Conservation (phyloP, 2,888 invertebrate species). For the Chrysomela aeneicollis region DNA sequence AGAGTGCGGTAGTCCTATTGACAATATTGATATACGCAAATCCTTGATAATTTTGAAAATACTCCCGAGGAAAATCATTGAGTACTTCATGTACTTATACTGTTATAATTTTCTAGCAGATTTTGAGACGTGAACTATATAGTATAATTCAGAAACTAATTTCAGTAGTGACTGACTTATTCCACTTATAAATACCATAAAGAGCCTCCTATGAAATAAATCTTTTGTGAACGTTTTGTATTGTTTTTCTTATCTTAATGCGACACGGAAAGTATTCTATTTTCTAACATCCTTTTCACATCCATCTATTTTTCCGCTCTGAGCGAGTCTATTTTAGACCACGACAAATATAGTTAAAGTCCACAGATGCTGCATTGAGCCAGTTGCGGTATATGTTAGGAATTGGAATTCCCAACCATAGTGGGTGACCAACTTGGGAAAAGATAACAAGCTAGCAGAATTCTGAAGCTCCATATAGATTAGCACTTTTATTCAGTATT, state of each 20-base stretch:
- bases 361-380: constrained; percentile 40
- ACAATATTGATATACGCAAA: too few species aligned
- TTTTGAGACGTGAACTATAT: too few species aligned
- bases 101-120: too few species aligned
- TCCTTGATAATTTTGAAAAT: too few species aligned
- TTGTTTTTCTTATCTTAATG: neutral
- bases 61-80: too few species aligned
- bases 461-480: too few species aligned
- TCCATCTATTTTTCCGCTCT: constrained; percentile 42
- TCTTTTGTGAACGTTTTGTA: neutral
- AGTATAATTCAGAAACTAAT: neutral
- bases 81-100: too few species aligned
- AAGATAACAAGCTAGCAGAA: too few species aligned
- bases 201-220: neutral
- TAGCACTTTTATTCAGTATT: too few species aligned
- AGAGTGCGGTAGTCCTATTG: too few species aligned
- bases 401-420: constrained; percentile 48
- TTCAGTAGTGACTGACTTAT: neutral
- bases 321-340: constrained; percentile 53
- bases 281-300: constrained; percentile 44
- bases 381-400: constrained; percentile 56
- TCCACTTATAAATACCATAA: neutral
- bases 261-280: constrained; percentile 32
- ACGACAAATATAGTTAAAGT: constrained; percentile 57
- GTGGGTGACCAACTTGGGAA: constrained; percentile 13